Evolutionary conservation across 2,797 vertebrate species (phyloP).

Genomic region (Apodemus agrarius): DNA sequence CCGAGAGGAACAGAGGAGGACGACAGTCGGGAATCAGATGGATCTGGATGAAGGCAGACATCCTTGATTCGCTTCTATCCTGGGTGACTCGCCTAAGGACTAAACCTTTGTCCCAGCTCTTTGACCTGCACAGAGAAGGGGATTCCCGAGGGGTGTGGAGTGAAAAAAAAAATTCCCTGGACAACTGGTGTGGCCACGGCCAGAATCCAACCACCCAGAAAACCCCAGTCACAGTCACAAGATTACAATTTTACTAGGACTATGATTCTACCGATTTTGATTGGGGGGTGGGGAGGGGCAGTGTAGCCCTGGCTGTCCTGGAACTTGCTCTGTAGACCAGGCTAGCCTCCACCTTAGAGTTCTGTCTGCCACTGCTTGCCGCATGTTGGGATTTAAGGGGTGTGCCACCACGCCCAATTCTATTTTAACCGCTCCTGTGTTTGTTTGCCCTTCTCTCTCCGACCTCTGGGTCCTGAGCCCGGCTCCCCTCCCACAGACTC

Average conservation of each 20-base stretch:
- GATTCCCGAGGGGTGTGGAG: not conserved
- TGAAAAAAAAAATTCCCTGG: not conserved
- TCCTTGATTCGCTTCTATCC: not conserved
- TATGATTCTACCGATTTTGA: not conserved
- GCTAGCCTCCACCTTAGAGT: not conserved
- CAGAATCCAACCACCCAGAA: not conserved
- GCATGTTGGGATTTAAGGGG: not conserved
- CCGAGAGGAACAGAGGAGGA: too few relatives aligned
- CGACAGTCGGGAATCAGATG: not conserved
- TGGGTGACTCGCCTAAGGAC: not conserved
- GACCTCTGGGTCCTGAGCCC: not conserved
- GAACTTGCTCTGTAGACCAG: not conserved
- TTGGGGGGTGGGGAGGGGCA: not conserved
- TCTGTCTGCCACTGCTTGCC: too few relatives aligned
- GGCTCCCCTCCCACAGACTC: too few relatives aligned
- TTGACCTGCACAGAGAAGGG: not conserved
- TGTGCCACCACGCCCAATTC: not conserved
- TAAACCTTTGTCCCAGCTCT: not conserved
- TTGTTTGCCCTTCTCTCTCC: not conserved
- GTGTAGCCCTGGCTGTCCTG: not conserved
- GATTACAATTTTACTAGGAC: not conserved
- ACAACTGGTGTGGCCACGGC: not conserved
- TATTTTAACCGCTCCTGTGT: not conserved
- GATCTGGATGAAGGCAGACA: not conserved
- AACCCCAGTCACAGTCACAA: not conserved